A percentile compares a stretch with the other conserved stretches of the same genome.
These are phyloP conservation scores for Okapia johnstoni DNA, from an alignment of 2,113 vertebrate species.

Conservation along the genomic window DNA sequence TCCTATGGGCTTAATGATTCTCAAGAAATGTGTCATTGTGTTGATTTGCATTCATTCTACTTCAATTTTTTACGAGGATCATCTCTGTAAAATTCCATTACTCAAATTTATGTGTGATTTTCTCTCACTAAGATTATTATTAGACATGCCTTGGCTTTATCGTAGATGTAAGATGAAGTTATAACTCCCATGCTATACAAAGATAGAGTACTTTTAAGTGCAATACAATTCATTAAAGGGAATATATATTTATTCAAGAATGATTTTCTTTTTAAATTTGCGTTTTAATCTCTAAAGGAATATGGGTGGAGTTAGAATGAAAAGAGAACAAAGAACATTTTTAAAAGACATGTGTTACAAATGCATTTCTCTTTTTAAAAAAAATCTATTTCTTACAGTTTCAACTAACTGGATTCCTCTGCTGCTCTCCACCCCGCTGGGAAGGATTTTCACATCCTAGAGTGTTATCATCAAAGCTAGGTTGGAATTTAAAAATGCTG, in stretches of 20 bases:
- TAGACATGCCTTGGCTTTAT: not conserved
- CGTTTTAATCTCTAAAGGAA: not conserved
- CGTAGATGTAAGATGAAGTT: not conserved
- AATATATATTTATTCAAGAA: not conserved
- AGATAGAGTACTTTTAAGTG: not conserved
- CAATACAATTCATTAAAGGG: not conserved
- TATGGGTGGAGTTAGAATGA: not conserved
- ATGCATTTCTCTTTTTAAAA: not conserved
- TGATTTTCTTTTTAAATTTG: not conserved
- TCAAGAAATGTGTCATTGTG: not conserved
- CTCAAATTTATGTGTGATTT: not conserved
- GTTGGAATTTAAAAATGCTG: slow-evolving; percentile 50
- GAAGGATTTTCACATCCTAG: slow-evolving; percentile 48
- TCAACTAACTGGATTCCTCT: not conserved
- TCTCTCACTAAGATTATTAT: not conserved
- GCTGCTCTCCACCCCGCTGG: not conserved
- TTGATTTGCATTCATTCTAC: not conserved
- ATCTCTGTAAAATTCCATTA: not conserved
- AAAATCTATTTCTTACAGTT: slow-evolving; percentile 39
- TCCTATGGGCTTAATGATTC: not conserved
- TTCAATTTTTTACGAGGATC: not conserved
- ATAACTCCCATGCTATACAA: not conserved
- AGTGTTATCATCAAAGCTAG: slow-evolving; percentile 61
- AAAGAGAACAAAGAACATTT: slow-evolving; percentile 49
- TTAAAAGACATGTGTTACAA: not conserved